A percentile compares a stretch with the other conserved stretches of the same genome.
phyloP scores from a whole-genome alignment of 2,888 invertebrate species.

The Panopea generosa region DNA sequence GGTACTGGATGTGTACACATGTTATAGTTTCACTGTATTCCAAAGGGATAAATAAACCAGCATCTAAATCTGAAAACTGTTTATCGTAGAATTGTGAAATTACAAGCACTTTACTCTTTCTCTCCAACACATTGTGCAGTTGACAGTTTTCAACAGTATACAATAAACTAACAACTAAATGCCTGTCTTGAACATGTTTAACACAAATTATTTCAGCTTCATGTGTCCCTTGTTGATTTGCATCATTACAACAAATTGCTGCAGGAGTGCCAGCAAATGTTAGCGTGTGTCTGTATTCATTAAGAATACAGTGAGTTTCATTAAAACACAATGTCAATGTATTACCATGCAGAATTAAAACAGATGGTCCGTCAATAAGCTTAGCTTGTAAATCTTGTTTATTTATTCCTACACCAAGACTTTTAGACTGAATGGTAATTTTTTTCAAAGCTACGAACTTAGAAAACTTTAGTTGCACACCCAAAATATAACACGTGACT shows the following conservation, averaged over 20 bases:
- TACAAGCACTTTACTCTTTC: background rate
- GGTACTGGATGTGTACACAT: background rate
- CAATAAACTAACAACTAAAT: background rate
- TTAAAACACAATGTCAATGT: too few species aligned
- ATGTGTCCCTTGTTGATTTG: background rate
- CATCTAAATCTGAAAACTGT: background rate
- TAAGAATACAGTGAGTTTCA: too few species aligned
- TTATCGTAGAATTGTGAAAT: background rate
- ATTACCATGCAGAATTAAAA: background rate
- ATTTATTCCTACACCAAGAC: background rate
- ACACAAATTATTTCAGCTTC: background rate
- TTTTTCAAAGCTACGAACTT: slow-evolving; percentile 1
- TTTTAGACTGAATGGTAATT: background rate
- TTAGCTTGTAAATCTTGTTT: background rate
- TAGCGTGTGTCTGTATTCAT: too few species aligned
- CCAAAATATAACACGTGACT: background rate
- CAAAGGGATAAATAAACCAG: background rate
- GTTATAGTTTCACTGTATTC: background rate
- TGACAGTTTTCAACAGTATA: background rate
- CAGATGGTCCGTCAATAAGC: background rate
- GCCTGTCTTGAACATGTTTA: background rate
- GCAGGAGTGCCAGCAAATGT: too few species aligned
- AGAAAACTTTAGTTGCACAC: background rate
- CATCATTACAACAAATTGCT: too few species aligned
- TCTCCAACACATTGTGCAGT: background rate